Base-by-base conservation (phyloP, 2,113 vertebrate species). In the Tragulus kanchil region DNA sequence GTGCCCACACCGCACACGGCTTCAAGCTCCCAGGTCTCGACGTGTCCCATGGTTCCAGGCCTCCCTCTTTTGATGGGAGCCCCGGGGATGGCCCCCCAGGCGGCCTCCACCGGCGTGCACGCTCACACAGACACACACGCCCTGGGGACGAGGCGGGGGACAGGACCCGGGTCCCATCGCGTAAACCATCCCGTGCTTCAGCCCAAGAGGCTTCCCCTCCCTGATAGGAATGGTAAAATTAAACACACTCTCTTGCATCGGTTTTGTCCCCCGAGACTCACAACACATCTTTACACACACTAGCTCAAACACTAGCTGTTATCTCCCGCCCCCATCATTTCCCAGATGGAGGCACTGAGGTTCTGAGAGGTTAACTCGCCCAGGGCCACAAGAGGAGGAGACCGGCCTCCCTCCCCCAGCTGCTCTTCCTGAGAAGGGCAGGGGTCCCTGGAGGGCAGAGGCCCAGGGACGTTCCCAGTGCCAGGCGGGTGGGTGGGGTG, bases 401-500 rank as follows among this genome's bases (percentile, higher is more conserved):
- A n/a, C 75, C 36, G 5, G 50, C 6, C 42, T 10, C 50, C 42
- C 23, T 16, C 42, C 42, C 6, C 17, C 45, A 42, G 8, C n/a
- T 75, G 13, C 50, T 19, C 10, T 90, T 31, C 56, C 54, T 25
- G 17, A 17, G 71, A 25, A 62, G 10, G n/a, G 54, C 36, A 5
- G 13, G 86, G 21, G 16, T 15, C 28, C 61, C 67, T 17, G 31
- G 42, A 61, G 78, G 42, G 42, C 8, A 6, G 52, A 64, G 17
- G 28, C 75, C 21, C 45, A 1, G 2, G 28, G 78, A 1, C n/a
- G 14, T 50, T 16, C n/a, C 50, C 71, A 5, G 14, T 26, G 15
- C 23, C 0, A 13, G 52, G 4, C 36, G 12, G 25, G 6, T 8
- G 4, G 11, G 28, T 3, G 5, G 42, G 16, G 8, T n/a, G 2